phyloP scores from a whole-genome alignment of 1,140 invertebrate genomes.

The Pseudachorutes palmiensis region DNA sequence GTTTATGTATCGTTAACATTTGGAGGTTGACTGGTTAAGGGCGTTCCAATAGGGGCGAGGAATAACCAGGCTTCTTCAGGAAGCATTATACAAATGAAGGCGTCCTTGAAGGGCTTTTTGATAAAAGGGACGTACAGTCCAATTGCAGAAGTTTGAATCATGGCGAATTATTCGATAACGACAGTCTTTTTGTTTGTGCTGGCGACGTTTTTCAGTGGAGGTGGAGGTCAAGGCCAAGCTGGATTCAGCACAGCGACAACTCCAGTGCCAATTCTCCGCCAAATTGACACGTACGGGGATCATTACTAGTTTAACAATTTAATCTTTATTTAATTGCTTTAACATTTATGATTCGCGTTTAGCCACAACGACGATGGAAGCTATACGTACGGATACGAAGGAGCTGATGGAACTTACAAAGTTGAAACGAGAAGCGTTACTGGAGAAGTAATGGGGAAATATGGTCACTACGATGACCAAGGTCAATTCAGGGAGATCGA shows the following conservation, averaged over 20 bases:
- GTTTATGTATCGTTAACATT: background rate
- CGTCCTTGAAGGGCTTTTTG: background rate
- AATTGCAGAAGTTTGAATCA: background rate
- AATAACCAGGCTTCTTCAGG: background rate
- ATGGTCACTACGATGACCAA: slow-evolving; percentile 50
- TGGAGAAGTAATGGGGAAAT: slow-evolving; percentile 72
- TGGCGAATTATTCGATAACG: background rate
- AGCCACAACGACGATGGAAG: slow-evolving; percentile 74
- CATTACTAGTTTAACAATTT: background rate
- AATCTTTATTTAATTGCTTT: background rate
- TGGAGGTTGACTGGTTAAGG: background rate
- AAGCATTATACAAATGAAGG: background rate
- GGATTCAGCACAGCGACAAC: slow-evolving; percentile 45
- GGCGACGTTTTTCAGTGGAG: no score
- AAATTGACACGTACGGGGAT: slow-evolving; percentile 53
- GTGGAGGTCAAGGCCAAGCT: no score
- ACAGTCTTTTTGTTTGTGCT: background rate
- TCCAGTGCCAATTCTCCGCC: slow-evolving; percentile 70
- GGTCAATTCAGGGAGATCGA: slow-evolving; percentile 65
- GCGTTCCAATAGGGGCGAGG: background rate
- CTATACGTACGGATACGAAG: slow-evolving; percentile 80
- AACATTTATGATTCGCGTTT: background rate
- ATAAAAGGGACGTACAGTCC: background rate
- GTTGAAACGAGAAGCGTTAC: slow-evolving; percentile 71
- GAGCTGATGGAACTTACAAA: slow-evolving; percentile 81